phyloP scores from a whole-genome alignment of 2,113 vertebrate genomes.

The Erythrocercus mccallii region DNA sequence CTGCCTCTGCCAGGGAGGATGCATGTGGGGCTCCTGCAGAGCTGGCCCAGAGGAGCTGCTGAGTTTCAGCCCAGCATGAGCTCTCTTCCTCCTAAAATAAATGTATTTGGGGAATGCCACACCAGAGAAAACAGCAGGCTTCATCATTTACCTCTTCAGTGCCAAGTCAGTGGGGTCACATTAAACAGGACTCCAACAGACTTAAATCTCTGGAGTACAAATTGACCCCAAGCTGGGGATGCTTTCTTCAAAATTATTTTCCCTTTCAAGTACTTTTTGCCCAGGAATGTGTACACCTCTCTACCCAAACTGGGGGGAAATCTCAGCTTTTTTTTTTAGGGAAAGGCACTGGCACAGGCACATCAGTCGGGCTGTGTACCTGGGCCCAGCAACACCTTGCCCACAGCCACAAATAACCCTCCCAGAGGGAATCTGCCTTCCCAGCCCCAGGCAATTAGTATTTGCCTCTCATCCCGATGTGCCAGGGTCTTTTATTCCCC shows the following conservation, averaged over 20 bases:
- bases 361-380: neutral
- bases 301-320: neutral
- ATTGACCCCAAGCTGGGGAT: neutral
- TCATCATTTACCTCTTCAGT: neutral
- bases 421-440: neutral
- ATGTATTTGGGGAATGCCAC: neutral
- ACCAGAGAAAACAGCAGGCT: neutral
- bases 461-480: neutral
- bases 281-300: neutral
- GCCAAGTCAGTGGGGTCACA: accelerated
- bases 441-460: neutral
- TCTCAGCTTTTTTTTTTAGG: neutral
- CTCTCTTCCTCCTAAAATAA: neutral
- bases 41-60: neutral
- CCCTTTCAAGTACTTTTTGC: neutral
- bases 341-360: neutral
- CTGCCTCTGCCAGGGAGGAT: neutral
- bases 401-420: neutral
- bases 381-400: neutral
- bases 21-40: accelerated
- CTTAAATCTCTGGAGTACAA: neutral
- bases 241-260: neutral
- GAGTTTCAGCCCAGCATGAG: neutral
- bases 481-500: neutral
- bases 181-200: neutral